Conservation (phyloP, 2,113 vertebrate genomes). For the Onychostoma macrolepis region DNA sequence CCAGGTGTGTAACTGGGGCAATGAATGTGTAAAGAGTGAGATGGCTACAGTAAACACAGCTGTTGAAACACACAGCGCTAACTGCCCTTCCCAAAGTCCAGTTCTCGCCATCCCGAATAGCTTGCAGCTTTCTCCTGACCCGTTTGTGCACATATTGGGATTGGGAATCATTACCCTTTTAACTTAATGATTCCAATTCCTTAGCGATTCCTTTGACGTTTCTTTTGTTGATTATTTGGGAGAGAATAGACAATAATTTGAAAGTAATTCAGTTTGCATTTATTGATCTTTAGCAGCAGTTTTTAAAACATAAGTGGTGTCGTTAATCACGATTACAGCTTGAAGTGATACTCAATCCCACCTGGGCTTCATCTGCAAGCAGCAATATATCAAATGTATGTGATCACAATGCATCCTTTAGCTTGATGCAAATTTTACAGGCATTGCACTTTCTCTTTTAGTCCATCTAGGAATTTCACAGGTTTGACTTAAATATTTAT, state of each 20-base stretch:
- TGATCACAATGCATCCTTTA: neutral
- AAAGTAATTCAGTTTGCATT: conserved; percentile 6
- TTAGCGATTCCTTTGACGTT: neutral
- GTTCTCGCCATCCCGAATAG: neutral
- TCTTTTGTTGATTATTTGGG: conserved; percentile 9
- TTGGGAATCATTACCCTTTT: neutral
- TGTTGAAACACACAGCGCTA: conserved; percentile 27
- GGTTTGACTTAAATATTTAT: neutral
- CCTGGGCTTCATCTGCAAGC: neutral
- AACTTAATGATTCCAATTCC: neutral
- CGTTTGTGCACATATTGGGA: neutral
- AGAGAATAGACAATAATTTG: neutral
- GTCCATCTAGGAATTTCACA: neutral
- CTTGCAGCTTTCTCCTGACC: neutral
- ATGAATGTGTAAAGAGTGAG: conserved; percentile 19
- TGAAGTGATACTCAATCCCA: neutral
- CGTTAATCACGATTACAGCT: conserved; percentile 1
- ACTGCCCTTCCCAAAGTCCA: neutral
- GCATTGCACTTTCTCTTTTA: neutral
- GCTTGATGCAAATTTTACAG: neutral
- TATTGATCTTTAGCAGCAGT: neutral
- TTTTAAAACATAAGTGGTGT: neutral
- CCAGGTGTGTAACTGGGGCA: conserved; percentile 26
- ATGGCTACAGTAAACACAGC: conserved; percentile 39
- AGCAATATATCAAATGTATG: neutral